Evolutionary conservation across 1,140 invertebrate genomes (phyloP).

Genomic region (Brachionus asplanchnoidis): DNA sequence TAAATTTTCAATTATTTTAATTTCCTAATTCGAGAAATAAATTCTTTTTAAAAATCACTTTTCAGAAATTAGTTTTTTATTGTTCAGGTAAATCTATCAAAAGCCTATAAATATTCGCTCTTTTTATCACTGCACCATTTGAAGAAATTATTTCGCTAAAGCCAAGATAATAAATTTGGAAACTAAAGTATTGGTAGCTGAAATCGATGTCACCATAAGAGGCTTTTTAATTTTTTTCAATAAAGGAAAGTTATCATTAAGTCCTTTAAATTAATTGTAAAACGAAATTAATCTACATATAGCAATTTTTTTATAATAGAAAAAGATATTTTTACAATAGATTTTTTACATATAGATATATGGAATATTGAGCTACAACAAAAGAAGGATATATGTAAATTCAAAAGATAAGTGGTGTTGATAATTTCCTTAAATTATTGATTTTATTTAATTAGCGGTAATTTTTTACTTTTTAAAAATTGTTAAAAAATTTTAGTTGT

Average conservation of each 20-base stretch:
- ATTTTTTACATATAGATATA: background rate
- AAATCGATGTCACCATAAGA: background rate
- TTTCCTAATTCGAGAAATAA: conserved; percentile 6
- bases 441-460: conserved; percentile 35
- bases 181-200: background rate
- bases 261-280: background rate
- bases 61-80: background rate
- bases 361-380: background rate
- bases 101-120: background rate
- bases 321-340: background rate
- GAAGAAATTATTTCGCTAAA: background rate
- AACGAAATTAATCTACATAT: background rate
- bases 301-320: background rate
- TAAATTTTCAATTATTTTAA: conserved; percentile 11
- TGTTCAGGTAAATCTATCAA: background rate
- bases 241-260: background rate
- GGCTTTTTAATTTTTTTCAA: background rate
- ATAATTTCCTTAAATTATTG: conserved; percentile 36
- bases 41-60: background rate
- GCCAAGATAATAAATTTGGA: background rate
- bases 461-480: conserved; percentile 13
- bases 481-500: background rate
- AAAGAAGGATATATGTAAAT: background rate
- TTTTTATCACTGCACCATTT: background rate
- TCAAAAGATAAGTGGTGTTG: conserved; percentile 23